Conservation (phyloP, 2,113 vertebrate species). For the Etheostoma spectabile region DNA sequence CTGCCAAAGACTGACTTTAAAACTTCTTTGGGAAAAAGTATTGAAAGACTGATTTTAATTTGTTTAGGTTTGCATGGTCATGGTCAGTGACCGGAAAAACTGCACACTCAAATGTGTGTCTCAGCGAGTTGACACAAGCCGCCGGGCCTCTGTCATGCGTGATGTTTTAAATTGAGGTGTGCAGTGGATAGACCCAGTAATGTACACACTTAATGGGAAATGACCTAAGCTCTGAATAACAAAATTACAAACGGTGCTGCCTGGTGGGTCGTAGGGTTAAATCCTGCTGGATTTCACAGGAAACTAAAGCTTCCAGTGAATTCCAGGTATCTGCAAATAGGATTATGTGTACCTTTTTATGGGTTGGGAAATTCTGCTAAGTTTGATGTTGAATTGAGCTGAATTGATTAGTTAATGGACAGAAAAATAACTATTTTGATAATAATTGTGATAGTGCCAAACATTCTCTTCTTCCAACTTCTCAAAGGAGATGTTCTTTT, state of each 20-base stretch:
- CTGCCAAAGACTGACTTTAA: background rate
- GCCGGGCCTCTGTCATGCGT: conserved; percentile 39
- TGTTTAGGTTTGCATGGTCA: conserved; percentile 44
- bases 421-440: too few relatives aligned
- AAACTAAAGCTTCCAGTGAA: background rate
- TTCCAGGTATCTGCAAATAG: background rate
- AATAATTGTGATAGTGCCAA: too few relatives aligned
- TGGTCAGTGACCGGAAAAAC: conserved; percentile 56
- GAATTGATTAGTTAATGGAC: background rate
- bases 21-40: background rate
- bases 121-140: conserved; percentile 37
- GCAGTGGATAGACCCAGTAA: conserved; percentile 11
- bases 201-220: conserved; percentile 58
- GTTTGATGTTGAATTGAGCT: background rate
- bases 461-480: background rate
- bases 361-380: background rate
- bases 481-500: background rate
- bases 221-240: conserved; percentile 37
- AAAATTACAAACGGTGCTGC: conserved; percentile 3
- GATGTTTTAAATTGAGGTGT: conserved; percentile 44
- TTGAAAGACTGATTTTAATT: conserved; percentile 37
- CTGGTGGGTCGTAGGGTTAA: background rate
- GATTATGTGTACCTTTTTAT: background rate
- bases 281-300: background rate
- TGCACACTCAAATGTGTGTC: conserved; percentile 50